phyloP scores from a whole-genome alignment of 2,797 vertebrate genomes.

The Centropyge bicolor region DNA sequence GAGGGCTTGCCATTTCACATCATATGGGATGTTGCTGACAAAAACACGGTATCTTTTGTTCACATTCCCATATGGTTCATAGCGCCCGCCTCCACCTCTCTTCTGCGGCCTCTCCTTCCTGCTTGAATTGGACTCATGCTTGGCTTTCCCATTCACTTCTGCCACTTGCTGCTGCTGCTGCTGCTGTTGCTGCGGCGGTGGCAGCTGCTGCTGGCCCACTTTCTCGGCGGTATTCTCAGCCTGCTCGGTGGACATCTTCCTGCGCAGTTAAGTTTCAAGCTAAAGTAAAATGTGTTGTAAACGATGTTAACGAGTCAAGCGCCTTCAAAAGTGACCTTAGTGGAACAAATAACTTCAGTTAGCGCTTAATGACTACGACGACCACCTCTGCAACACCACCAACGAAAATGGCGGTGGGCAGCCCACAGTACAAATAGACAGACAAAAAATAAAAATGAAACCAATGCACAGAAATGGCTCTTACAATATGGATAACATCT shows the following conservation, averaged over 20 bases:
- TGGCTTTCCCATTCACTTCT: constrained; percentile 89
- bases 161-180: constrained; percentile 32
- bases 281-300: not conserved
- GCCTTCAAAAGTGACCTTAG: not conserved
- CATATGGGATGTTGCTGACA: constrained; percentile 98
- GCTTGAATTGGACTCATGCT: constrained; percentile 84
- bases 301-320: not conserved
- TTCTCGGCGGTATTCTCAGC: constrained; percentile 71
- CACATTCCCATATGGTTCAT: constrained; percentile 90
- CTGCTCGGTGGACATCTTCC: constrained; percentile 84
- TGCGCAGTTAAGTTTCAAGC: not conserved
- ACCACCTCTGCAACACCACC: constrained; percentile 24
- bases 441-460: too few relatives aligned
- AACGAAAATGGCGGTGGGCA: constrained; percentile 68
- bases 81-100: constrained; percentile 92
- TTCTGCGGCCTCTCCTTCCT: constrained; percentile 94
- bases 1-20: constrained; percentile 98
- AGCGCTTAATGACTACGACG: not conserved
- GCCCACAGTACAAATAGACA: too few relatives aligned
- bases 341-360: too few relatives aligned
- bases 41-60: constrained; percentile 94
- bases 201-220: constrained; percentile 43
- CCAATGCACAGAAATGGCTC: too few relatives aligned
- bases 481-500: too few relatives aligned
- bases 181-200: constrained; percentile 3